These are phyloP conservation scores for Dendrocincla fuliginosa DNA, from an alignment of 2,797 vertebrate genomes.

Conservation along the genomic window DNA sequence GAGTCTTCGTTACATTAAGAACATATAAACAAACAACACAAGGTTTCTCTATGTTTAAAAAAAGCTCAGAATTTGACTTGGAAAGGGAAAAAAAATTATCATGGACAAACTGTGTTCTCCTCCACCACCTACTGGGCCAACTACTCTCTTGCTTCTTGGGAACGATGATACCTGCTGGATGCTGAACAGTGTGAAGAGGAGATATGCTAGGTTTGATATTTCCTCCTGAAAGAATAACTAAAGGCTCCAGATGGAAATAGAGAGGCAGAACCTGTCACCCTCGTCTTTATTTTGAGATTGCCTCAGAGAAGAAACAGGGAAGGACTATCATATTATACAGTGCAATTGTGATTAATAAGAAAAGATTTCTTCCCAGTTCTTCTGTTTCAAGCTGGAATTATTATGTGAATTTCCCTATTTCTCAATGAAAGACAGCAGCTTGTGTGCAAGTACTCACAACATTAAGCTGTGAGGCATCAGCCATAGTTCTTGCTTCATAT, in stretches of 20 bases:
- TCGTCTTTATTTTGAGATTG: not conserved
- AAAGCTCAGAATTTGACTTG: not conserved
- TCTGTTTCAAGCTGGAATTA: not conserved
- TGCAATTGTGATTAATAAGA: not conserved
- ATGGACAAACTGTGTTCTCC: not conserved
- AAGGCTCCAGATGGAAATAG: not conserved
- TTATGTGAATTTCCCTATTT: not conserved
- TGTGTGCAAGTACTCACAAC: not conserved
- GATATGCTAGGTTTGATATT: not conserved
- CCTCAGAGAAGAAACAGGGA: not conserved
- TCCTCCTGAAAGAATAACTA: not conserved
- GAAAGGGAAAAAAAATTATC: not conserved
- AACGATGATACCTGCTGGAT: not conserved
- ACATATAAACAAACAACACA: not conserved
- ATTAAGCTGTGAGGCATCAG: not conserved
- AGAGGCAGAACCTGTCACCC: not conserved
- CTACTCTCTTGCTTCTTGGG: not conserved
- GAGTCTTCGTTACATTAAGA: not conserved
- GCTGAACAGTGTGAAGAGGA: not conserved
- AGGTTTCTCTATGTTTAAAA: not conserved
- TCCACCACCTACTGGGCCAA: not conserved
- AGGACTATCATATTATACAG: not conserved
- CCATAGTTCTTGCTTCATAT: accelerated
- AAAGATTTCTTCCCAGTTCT: not conserved
- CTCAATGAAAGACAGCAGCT: not conserved